Evolutionary conservation across 2,113 vertebrate genomes (phyloP), one percentile per base, ranked within the genome.

Genomic region (Xerus inauris): DNA sequence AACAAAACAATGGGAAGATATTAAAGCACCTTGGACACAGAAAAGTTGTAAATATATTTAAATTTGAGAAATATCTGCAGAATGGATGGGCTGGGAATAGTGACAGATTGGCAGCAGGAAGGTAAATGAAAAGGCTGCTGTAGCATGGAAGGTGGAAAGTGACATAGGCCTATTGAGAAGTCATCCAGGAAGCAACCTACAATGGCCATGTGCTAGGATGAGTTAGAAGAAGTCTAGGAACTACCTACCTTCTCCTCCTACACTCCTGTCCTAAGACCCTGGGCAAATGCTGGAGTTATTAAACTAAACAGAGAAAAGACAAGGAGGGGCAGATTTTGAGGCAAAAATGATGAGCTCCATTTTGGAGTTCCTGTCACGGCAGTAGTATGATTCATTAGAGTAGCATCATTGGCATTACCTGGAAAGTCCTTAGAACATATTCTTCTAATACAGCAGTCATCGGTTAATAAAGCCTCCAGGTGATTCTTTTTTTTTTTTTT

Each of bases 51-150:
- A 81, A 49, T 42, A 67, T 75, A 69, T 82, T 94, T 91, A 77
- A 73, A 96, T 17, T 81, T 89, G 49, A 69, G 83, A 94, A 62
- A 64, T 81, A 86, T 26, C 47, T 71, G 35, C 30, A 81, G 54
- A 77, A 79, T 42, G 28, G 30, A 62, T 42, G n/a, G 57, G 20
- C 40, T 82, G 57, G 22, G 20, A 35, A 19, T 49, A 59, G 38
- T 49, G 32, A 42, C 12, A 76, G n/a, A 51, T 4, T 67, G 45
- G 80, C 72, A 45, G 73, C 65, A 85, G 13, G 65, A 35, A 80
- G 28, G 47, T 40, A 89, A 86, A 73, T 10, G 24, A n/a, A 67
- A 89, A 81, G 40, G 84, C 49, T 93, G 35, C 38, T 26, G 8
- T 35, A 22, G 42, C n/a, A 62, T 19, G 83, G 45, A 86, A 90